Base-by-base conservation (phyloP, 2,888 invertebrate genomes). In the Hermodice carunculata region DNA sequence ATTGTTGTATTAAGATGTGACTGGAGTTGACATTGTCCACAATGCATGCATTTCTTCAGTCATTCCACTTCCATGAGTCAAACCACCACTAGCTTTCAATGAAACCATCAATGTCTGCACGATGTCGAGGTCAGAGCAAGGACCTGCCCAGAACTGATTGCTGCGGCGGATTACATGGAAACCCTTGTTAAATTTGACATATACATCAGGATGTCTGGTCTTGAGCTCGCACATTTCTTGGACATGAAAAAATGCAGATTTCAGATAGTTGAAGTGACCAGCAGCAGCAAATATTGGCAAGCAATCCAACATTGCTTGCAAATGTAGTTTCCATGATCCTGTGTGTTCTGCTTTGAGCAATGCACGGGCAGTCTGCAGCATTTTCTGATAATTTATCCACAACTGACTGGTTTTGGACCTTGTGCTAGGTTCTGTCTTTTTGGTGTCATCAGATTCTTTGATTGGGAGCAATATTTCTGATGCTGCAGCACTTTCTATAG, bases 231-330 rank as follows among this genome's bases (percentile, higher is more conserved):
- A 17, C 66, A 64, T 64, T n/a, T 53, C 28, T 31, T 66, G 66
- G 24, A 66, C 8, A 40, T 66, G 66, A n/a, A 66, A 40, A 43
- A 57, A 65, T 14, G 64, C 57, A 28, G 64, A 66, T 29, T 66
- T 66, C 44, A 64, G 29, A 44, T 66, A 66, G 34, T 66, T 66
- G 46, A 8, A 28, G 32, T 66, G 66, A 3, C 64, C 66, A 34
- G 66, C 66, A 22, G 64, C 56, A 24, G 64, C 64, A 57, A 66
- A 66, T 57, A 66, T 64, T n/a, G 65, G 65, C 19, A 64, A 32
- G 53, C 64, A 64, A 19, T 64, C 65, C 19, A 53, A 17, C 11
- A 64, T 40, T 17, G 64, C 57, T 19, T 40, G 31, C 14, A 59
- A 31, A 49, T 66, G 49, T 57, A 34, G 31, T 28, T n/a, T n/a